A percentile compares a stretch with the other conserved stretches of the same genome.
These are phyloP conservation scores for Panopea generosa DNA, from an alignment of 2,888 invertebrate species.

Conservation along the genomic window DNA sequence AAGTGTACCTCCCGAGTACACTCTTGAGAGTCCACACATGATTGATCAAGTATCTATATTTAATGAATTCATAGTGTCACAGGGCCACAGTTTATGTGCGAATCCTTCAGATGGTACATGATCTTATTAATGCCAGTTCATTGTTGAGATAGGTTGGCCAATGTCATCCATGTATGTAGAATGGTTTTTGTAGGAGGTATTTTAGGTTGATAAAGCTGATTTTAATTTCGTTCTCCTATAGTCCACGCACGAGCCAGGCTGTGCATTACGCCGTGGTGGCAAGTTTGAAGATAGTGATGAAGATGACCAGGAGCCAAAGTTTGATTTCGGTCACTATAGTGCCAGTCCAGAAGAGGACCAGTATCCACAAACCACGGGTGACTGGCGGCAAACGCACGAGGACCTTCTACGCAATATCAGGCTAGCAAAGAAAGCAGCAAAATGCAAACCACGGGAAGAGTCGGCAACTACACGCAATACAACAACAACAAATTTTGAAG, in stretches of 20 bases:
- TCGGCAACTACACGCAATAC: constrained; percentile 22
- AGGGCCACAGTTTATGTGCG: no score
- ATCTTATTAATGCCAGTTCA: no score
- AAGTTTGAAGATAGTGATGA: constrained; percentile 58
- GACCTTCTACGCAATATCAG: constrained; percentile 69
- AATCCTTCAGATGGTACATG: no score
- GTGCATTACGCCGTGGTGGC: constrained; percentile 67
- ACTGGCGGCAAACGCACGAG: constrained; percentile 72
- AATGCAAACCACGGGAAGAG: constrained; percentile 32
- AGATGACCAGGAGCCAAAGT: constrained; percentile 34
- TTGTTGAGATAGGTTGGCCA: no score
- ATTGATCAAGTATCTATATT: no score
- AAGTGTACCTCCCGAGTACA: no score
- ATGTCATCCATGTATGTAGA: no score
- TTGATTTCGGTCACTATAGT: constrained; percentile 26
- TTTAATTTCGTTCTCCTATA: no score
- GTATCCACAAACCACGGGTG: constrained; percentile 60
- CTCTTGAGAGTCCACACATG: no score
- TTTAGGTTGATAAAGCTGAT: no score
- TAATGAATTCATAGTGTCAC: no score
- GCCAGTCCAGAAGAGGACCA: constrained; percentile 53
- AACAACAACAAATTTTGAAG: constrained; percentile 6
- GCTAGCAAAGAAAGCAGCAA: constrained; percentile 64
- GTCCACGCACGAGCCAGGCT: constrained; percentile 70
- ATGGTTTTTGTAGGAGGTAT: no score